Evolutionary conservation across 2,797 vertebrate genomes (phyloP), one percentile per base, ranked within the genome.

Genomic region (Notolepis coatsorum): DNA sequence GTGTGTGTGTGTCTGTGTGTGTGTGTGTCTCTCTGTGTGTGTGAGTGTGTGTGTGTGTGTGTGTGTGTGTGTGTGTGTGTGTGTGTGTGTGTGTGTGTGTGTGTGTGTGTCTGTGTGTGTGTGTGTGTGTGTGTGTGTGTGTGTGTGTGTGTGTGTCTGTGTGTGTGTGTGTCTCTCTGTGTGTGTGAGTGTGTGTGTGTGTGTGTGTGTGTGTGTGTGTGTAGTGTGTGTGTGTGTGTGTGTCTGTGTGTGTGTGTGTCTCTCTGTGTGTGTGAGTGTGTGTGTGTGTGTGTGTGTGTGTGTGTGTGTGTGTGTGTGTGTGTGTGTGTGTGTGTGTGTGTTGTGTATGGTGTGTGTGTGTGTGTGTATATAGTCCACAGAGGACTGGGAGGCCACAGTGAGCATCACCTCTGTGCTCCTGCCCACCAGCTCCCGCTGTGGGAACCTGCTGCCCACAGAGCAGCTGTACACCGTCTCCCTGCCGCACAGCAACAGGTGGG

Each of bases 371-470:
- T 57, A 98, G 95, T 95, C 94, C 0, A 92, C 94, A 9, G 95
- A 97, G 74, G 93, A 96, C 81, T 97, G 96, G 94, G 95, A 96
- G 75, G 94, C 91, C 4, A 58, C 95, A 4, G 92, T 97, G 55
- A 92, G 93, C 0, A 87, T 97, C 25, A 89, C 85, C 9, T 94
- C 95, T 1, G 83, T 62, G 0, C 65, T 47, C 2, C 86, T 95
- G 70, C 93, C 96, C 52, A 93, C 88, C 69, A 96, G 94, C 72
- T 85, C 90, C 3, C 90, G 91, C 31, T 97, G 95, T 46, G 95
- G 94, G 53, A 96, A 95, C 75, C 91, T 95, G 15, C 90, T 96
- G 6, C 94, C 94, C 9, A 94, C 94, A 0, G 96, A 96, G 59
- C 94, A 96, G 80, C 84, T 95, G 58, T 96, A 95, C 88, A 94